Evolutionary conservation across 2,797 vertebrate species (phyloP), one percentile per base, ranked within the genome.

Genomic region (Tauraco hartlaubi): DNA sequence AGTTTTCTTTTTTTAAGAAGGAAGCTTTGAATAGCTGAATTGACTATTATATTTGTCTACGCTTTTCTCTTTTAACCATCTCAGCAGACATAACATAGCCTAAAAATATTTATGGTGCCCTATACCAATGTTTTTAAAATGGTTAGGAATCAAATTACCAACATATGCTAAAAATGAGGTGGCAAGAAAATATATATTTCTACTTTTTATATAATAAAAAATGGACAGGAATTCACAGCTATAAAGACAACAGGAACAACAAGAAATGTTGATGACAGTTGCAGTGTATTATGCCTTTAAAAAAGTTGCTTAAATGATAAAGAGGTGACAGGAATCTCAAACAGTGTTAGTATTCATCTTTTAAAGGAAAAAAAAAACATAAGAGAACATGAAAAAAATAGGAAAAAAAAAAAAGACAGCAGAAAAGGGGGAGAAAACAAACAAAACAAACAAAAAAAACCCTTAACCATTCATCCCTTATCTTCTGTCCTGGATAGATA

Each of bases 331-430:
- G 29, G 15, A 63, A 56, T 67, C 7, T 80, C 33, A 91, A 73
- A 66, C 5, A 2, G 14, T 39, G 23, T 11, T 68, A 61, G 17
- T 16, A 55, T n/a, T 48, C 2, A 52, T 6, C 20, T 39, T 29
- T 72, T 64, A 44, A 2, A 72, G 14, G 10, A 46, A 1, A 20
- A 62, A 26, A 33, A 55, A 14, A 14, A 23, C 5, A 48, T 48
- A 28, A 41, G 1, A 54, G 8, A 71, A 49, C 9, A 20, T 1
- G 1, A 62, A 66, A 29, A 35, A 78, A 62, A 12, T 0, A 18
- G 4, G 12, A 12, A 9, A 58, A 4, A 5, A 39, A 3, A 55
- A 18, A 29, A 9, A 49, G 9, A 18, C 1, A 66, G 8, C 5
- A 49, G 25, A 28, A 87, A 49, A 79, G 9, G 3, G 18, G 18